A percentile compares a stretch with the other conserved stretches of the same genome.
These are phyloP conservation scores for Brachyhypopomus occidentalis DNA, from an alignment of 2,113 vertebrate genomes.

Conservation along the genomic window DNA sequence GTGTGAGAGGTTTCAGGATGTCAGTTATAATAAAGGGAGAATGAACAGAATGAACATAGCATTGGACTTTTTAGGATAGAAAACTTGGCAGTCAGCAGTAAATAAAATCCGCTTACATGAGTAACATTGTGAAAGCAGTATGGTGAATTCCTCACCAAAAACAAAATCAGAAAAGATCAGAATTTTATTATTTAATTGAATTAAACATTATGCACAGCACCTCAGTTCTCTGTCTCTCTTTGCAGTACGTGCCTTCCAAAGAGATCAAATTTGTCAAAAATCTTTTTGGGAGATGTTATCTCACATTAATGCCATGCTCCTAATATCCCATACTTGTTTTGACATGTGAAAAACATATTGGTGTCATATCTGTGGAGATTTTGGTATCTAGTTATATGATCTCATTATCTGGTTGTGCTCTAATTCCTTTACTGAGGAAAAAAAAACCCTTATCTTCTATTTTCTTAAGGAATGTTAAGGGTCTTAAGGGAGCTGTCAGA, in stretches of 20 bases:
- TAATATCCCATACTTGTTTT: constrained; percentile 39
- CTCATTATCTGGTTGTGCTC: neutral
- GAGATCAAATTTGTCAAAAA: constrained; percentile 19
- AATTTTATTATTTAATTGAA: neutral
- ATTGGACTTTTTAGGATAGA: neutral
- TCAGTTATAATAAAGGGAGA: neutral
- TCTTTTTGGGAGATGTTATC: constrained; percentile 25
- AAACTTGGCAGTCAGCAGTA: neutral
- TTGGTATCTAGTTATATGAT: constrained; percentile 16
- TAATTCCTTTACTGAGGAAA: neutral
- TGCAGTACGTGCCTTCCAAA: neutral
- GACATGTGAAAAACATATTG: constrained; percentile 43
- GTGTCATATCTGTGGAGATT: constrained; percentile 28
- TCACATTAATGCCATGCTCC: constrained; percentile 7
- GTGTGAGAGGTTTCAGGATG: neutral
- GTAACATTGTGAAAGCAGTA: neutral
- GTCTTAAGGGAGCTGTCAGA: neutral
- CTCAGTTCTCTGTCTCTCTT: neutral
- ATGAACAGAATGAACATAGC: constrained; percentile 18
- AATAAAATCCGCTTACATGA: neutral
- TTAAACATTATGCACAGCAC: neutral
- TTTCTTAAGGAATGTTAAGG: no score
- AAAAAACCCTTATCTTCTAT: neutral
- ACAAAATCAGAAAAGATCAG: neutral
- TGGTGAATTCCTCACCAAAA: constrained; percentile 13